Percentiles rank a stretch among this genome's conserved stretches.
phyloP scores from a whole-genome alignment of 37 sponge, comb jelly and placozoan genomes.

The Lycopodina hypogea region DNA sequence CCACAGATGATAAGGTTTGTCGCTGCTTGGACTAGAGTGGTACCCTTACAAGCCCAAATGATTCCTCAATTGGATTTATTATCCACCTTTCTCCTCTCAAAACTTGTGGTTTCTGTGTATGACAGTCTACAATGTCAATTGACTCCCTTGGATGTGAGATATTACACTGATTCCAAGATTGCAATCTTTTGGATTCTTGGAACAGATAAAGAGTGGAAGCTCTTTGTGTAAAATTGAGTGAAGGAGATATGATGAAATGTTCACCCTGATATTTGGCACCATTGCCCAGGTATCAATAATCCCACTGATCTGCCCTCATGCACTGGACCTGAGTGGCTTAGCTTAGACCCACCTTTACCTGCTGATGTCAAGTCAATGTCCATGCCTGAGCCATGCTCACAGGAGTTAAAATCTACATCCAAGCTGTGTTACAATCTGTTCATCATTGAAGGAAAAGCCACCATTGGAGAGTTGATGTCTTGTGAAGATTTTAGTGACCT shows the following conservation, averaged over 20 bases:
- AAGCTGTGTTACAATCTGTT: constrained; percentile 5
- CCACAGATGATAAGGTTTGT: constrained; percentile 14
- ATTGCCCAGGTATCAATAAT: constrained; percentile 31
- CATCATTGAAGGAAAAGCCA: not conserved
- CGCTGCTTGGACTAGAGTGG: constrained; percentile 49
- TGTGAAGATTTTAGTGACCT: constrained; percentile 31
- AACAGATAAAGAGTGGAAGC: constrained; percentile 50
- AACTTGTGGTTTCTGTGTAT: constrained; percentile 14
- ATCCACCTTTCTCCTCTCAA: constrained; percentile 41
- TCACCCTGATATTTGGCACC: constrained; percentile 46
- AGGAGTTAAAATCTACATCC: constrained; percentile 17
- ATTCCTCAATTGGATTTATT: constrained; percentile 53
- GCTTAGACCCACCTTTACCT: not conserved
- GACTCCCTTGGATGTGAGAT: constrained; percentile 1
- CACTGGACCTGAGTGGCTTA: constrained; percentile 44
- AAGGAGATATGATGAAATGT: constrained; percentile 22
- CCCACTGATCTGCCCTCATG: constrained; percentile 44
- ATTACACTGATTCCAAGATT: constrained; percentile 54
- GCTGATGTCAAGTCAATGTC: not conserved
- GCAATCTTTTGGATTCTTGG: constrained; percentile 52
- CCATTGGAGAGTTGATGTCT: constrained; percentile 12
- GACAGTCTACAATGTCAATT: constrained; percentile 12
- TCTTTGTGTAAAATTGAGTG: constrained; percentile 38
- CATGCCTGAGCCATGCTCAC: constrained; percentile 35
- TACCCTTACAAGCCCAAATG: constrained; percentile 39